phyloP scores from a whole-genome alignment of 1,140 invertebrate species.

The Adelges cooleyi region DNA sequence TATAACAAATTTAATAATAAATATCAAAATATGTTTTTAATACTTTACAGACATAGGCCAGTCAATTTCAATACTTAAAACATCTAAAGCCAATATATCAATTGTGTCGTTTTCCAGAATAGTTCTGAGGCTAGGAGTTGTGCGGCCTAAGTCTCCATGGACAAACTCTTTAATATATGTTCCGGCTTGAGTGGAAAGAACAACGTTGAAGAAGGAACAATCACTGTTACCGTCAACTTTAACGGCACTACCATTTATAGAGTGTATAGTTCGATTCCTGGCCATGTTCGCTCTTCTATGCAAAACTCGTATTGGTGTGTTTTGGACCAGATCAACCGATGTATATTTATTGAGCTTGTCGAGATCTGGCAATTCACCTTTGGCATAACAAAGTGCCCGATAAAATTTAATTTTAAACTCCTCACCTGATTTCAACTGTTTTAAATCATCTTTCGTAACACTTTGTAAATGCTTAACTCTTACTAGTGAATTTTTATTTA shows the following conservation, averaged over 20 bases:
- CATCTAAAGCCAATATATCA: conserved; percentile 57
- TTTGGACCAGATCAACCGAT: conserved; percentile 52
- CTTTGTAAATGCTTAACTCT: conserved; percentile 50
- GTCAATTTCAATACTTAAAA: conserved; percentile 36
- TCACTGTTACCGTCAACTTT: conserved; percentile 4
- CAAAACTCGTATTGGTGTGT: conserved; percentile 72
- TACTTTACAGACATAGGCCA: conserved; percentile 4
- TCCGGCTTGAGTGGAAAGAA: conserved; percentile 76
- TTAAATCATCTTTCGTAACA: conserved; percentile 40
- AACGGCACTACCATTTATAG: conserved; percentile 42
- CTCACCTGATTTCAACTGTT: conserved; percentile 77
- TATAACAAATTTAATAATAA: not conserved
- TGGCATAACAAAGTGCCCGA: conserved; percentile 57
- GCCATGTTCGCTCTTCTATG: conserved; percentile 62
- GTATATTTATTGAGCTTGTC: conserved; percentile 40
- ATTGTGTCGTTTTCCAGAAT: conserved; percentile 41
- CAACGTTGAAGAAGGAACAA: conserved; percentile 39
- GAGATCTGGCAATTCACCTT: conserved; percentile 41
- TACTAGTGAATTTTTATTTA: conserved; percentile 50
- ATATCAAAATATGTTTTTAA: conserved; percentile 1
- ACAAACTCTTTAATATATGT: conserved; percentile 97
- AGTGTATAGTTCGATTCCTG: conserved; percentile 50
- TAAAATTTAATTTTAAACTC: conserved; percentile 76
- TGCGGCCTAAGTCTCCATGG: conserved; percentile 86
- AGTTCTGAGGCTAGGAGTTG: conserved; percentile 55